These are phyloP conservation scores for Melanostoma mellinum DNA, from an alignment of 2,888 invertebrate genomes.

Conservation along the genomic window DNA sequence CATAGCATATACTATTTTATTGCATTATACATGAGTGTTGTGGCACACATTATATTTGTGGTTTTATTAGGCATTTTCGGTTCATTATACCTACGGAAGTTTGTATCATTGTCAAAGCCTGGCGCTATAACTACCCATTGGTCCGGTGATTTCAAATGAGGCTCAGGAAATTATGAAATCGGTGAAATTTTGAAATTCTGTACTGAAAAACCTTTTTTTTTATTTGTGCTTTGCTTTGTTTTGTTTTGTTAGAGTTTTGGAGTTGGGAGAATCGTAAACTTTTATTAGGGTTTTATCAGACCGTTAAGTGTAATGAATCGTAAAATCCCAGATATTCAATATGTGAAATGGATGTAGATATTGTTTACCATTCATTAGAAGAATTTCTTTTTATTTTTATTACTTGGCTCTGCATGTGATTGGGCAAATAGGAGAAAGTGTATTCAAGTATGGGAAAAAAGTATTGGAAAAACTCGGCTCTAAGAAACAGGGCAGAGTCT, in stretches of 20 bases:
- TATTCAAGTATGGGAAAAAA: no score
- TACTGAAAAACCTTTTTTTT: not conserved
- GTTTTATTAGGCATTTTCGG: conserved; percentile 50
- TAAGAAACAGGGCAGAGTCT: no score
- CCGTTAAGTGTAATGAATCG: not conserved
- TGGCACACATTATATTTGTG: conserved; percentile 55
- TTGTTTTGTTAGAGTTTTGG: not conserved
- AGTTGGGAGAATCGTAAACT: not conserved
- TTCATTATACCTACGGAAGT: conserved; percentile 16
- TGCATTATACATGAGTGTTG: conserved; percentile 49
- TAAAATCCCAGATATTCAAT: not conserved
- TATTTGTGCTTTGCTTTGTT: conserved; percentile 2
- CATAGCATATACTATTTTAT: conserved; percentile 39
- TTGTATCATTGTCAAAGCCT: not conserved
- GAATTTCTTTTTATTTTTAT: no score
- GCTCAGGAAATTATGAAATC: conserved; percentile 2
- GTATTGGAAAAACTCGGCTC: no score
- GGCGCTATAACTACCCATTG: not conserved
- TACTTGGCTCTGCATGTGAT: no score
- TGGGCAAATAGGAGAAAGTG: no score
- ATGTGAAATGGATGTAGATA: no score
- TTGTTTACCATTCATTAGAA: no score
- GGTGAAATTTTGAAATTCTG: no score
- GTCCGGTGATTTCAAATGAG: conserved; percentile 4
- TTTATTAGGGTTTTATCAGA: not conserved